These are phyloP conservation scores for Lithobates pipiens DNA, from an alignment of 2,797 vertebrate species.

Conservation along the genomic window DNA sequence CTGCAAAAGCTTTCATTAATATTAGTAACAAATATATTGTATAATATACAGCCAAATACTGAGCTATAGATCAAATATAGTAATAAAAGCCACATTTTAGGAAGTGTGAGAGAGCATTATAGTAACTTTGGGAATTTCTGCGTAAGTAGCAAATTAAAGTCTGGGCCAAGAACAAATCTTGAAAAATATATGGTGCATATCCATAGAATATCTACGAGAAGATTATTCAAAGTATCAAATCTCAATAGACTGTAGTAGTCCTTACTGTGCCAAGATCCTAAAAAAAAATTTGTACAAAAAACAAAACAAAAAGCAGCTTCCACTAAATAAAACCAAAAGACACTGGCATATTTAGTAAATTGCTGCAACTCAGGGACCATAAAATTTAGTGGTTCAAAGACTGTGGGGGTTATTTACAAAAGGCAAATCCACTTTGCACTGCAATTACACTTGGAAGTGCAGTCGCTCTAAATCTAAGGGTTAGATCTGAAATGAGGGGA, in stretches of 20 bases:
- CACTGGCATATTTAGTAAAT: neutral
- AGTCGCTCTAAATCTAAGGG: too few relatives aligned
- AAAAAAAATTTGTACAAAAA: neutral
- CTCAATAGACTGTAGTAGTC: neutral
- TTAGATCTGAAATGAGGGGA: too few relatives aligned
- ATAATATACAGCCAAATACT: conserved; percentile 1
- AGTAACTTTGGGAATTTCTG: neutral
- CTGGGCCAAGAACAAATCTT: neutral
- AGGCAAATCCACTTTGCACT: too few relatives aligned
- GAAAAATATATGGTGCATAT: neutral
- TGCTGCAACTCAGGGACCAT: too few relatives aligned
- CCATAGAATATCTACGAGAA: neutral
- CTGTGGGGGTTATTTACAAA: too few relatives aligned
- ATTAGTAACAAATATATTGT: neutral
- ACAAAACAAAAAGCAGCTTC: too few relatives aligned
- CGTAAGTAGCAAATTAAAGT: neutral
- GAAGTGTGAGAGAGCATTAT: neutral
- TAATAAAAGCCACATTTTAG: conserved; percentile 3
- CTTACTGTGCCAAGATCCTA: neutral
- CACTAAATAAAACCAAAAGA: neutral
- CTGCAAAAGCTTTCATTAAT: neutral
- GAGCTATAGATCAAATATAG: neutral
- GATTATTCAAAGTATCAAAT: neutral
- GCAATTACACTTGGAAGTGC: too few relatives aligned
- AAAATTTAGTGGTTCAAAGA: too few relatives aligned